phyloP scores from a whole-genome alignment of 2,797 vertebrate species.

The Schizothorax lantsangensis region DNA sequence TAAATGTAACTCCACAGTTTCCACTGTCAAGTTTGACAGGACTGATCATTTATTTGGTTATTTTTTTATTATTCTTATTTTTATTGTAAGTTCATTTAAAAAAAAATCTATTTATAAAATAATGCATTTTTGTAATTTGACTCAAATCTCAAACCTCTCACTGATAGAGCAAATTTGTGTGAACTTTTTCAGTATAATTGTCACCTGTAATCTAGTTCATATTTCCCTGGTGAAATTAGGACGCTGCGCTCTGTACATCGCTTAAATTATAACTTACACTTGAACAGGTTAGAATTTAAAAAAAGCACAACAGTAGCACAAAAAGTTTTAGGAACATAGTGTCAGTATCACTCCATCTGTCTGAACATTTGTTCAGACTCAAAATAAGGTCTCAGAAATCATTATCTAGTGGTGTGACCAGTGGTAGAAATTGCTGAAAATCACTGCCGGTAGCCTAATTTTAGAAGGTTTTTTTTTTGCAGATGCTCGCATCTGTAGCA shows the following conservation, averaged over 20 bases:
- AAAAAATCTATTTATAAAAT: no score
- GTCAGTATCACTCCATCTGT: neutral
- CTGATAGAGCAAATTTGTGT: no score
- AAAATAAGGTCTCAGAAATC: neutral
- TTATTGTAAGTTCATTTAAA: no score
- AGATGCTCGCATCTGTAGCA: neutral
- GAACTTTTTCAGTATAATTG: neutral
- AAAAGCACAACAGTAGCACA: neutral
- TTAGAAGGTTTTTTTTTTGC: neutral
- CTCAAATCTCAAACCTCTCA: no score
- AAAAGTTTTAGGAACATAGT: neutral
- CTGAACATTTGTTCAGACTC: neutral
- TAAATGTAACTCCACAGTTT: no score
- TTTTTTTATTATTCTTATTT: no score
- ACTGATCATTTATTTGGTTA: no score
- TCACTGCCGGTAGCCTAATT: neutral
- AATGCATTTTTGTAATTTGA: no score
- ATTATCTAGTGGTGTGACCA: neutral
- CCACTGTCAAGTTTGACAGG: no score
- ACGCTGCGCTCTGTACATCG: rapidly evolving
- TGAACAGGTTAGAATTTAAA: no score
- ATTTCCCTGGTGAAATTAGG: neutral
- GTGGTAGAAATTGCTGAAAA: neutral
- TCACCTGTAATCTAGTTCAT: neutral
- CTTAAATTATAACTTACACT: neutral